Conservation (phyloP, 2,888 invertebrate genomes). For the Parapristionchus giblindavisi region DNA sequence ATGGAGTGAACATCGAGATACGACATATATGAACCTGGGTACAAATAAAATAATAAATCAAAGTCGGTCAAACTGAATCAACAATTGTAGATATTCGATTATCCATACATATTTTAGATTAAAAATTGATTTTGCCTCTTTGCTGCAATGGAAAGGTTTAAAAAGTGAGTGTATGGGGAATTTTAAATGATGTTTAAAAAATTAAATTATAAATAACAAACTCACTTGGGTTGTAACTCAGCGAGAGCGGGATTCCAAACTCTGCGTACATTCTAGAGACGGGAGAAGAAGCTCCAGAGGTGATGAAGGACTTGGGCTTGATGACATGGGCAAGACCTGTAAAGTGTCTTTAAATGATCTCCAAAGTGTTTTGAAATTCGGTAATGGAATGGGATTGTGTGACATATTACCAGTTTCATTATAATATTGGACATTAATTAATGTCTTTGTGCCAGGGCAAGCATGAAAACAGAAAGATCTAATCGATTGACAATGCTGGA, state of each 20-base stretch:
- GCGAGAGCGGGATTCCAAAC: neutral
- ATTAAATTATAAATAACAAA: too few relatives aligned
- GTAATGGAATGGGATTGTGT: neutral
- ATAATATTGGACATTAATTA: neutral
- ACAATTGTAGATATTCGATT: neutral
- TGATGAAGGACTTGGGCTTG: constrained; percentile 8
- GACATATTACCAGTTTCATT: neutral
- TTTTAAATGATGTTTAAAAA: too few relatives aligned
- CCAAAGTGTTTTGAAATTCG: neutral
- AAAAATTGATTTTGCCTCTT: neutral
- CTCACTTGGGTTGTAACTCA: constrained; percentile 1
- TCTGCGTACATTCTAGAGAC: neutral
- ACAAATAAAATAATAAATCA: neutral
- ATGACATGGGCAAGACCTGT: constrained; percentile 9
- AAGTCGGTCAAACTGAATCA: too few relatives aligned
- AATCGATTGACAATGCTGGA: neutral
- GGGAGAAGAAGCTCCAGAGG: neutral
- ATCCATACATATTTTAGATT: neutral
- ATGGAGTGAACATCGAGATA: constrained; percentile 23
- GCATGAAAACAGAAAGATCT: neutral
- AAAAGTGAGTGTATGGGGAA: neutral
- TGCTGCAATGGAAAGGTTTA: too few relatives aligned
- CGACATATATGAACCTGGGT: constrained; percentile 14
- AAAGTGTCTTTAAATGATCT: neutral
- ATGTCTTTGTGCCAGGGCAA: neutral